Base-by-base conservation (phyloP, 1,140 invertebrate genomes). In the Tetraneura akinire region DNA sequence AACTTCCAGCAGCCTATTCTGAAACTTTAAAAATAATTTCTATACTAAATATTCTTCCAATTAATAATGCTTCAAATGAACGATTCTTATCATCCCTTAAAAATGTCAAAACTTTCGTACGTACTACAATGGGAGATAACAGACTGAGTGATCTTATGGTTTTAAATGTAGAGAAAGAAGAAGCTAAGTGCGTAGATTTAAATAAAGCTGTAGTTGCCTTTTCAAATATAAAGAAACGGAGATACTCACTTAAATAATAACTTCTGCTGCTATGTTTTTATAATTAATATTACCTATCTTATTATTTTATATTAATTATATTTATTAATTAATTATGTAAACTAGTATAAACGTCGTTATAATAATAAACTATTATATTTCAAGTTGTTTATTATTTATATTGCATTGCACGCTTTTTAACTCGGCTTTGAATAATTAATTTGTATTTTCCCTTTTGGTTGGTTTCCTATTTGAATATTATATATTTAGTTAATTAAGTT, bases 131-230 rank as follows among this genome's bases (percentile, higher is more conserved):
- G 51, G 51, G n/a, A n/a, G 51, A 53, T 57, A 13, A 57, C 21
- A 57, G 55, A 57, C 55, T 57, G 10, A 57, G 55, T 57, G 55
- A 57, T 57, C 55, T 57, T 57, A 57, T 57, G 23, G 55, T 57
- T 57, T 23, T 57, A 23, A 26, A 23, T 26, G 55, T 57, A 26
- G 9, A 57, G 11, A 57, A 57, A 57, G 23, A 57, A 57, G 55
- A 57, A 57, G 55, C 55, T 57, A 57, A 57, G 2, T 10, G 11
- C 55, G 13, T 57, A 4, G 10, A 26, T 57, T 57, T 57, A 57
- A 13, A 26, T 26, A 26, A 57, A 26, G 23, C 23, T 57, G 55
- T 57, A 26, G 10, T 26, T 57, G 55, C 4, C 23, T 57, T 57
- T 26, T 23, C 21, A 57, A 26, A 57, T 57, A 57, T 57, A 10